Conservation (phyloP, 2,888 invertebrate species). For the Synanthedon myopaeformis region DNA sequence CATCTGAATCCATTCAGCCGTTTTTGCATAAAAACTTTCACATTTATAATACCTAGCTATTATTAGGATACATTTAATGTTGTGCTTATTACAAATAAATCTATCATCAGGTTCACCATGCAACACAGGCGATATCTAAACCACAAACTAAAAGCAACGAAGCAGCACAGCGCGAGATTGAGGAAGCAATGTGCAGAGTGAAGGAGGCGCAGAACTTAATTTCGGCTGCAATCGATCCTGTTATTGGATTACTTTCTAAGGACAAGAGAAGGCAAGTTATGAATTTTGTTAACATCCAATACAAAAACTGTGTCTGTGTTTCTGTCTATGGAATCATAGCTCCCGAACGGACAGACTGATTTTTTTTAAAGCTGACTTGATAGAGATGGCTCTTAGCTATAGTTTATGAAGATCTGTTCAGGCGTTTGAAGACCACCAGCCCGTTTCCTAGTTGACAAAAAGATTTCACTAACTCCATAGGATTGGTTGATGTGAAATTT, state of each 20-base stretch:
- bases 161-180: slow-evolving; percentile 94
- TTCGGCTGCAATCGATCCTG: slow-evolving; percentile 92
- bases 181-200: slow-evolving; percentile 96
- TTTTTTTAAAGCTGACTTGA: no score
- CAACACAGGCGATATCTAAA: slow-evolving; percentile 90
- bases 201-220: slow-evolving; percentile 96
- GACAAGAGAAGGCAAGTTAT: slow-evolving; percentile 76
- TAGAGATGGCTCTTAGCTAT: no score
- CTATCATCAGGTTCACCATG: slow-evolving; percentile 81
- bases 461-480: no score
- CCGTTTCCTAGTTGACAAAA: no score
- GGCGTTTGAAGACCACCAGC: no score
- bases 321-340: no score
- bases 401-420: not conserved
- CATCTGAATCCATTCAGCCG: no score
- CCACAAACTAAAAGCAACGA: slow-evolving; percentile 96
- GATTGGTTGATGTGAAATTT: no score
- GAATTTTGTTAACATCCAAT: no score
- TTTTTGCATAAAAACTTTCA: not conserved
- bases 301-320: no score
- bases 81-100: not conserved
- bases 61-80: not conserved
- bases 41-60: not conserved
- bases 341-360: no score
- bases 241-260: slow-evolving; percentile 87